phyloP scores from a whole-genome alignment of 2,888 invertebrate species.

The Eumerus sabulonum region DNA sequence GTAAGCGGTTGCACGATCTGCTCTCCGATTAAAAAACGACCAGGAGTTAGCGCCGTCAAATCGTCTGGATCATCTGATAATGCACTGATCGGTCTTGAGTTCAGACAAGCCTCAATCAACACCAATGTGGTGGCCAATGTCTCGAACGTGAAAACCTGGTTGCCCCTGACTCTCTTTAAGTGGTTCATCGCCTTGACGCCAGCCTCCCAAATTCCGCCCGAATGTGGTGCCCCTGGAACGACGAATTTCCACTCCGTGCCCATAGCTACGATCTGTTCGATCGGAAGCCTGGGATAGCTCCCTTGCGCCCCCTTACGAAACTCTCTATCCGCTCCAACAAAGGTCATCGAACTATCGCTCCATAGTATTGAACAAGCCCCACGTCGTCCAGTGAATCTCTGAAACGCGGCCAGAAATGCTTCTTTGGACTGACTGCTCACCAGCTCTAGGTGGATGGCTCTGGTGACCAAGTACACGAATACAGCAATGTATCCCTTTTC shows the following conservation, averaged over 20 bases:
- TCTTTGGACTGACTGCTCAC: no score
- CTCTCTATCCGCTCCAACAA: not conserved
- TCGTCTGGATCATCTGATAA: conserved; percentile 10
- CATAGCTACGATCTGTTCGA: conserved; percentile 9
- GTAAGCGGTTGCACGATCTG: conserved; percentile 3
- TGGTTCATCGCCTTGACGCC: conserved; percentile 23
- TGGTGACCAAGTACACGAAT: not conserved
- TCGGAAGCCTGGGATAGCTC: not conserved
- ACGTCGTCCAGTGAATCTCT: not conserved
- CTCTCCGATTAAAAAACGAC: conserved; percentile 16
- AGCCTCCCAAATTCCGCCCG: conserved; percentile 23
- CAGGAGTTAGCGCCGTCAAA: conserved; percentile 9
- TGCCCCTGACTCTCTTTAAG: conserved; percentile 18
- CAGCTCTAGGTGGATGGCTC: not conserved
- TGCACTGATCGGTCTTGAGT: conserved; percentile 15
- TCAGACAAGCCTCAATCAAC: conserved; percentile 18
- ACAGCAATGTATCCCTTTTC: no score
- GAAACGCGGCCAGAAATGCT: no score
- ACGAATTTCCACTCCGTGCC: conserved; percentile 20
- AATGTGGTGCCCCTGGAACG: conserved; percentile 11
- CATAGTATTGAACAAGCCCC: not conserved
- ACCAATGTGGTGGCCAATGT: conserved; percentile 28
- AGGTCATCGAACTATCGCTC: not conserved
- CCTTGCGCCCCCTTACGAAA: not conserved
- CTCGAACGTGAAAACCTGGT: conserved; percentile 24